Evolutionary conservation across 2,113 vertebrate genomes (phyloP), one percentile per base, ranked within the genome.

Genomic region (Thryonomys swinderianus): DNA sequence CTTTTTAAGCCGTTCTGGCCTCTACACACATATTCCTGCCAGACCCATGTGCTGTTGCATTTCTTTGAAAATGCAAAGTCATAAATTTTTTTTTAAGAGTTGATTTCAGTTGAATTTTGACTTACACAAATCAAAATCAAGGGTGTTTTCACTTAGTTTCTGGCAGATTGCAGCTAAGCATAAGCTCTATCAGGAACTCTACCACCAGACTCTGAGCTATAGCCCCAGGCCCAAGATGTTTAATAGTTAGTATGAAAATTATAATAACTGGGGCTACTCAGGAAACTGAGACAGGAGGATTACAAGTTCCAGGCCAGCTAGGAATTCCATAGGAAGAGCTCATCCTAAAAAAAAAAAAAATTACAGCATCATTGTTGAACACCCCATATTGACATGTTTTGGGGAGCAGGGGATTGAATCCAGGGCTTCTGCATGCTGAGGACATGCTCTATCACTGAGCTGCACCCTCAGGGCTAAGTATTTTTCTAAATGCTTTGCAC

Each of bases 31-130:
- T 55, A 55, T 42, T 91, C 61, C 13, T 79, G 7, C 27, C 17
- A 82, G 67, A 85, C 59, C 27, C 74, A 74, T 85, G 55, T 3
- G 40, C 69, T 90, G 53, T 90, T 40, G 42, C 73, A 76, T 45
- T 48, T 48, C 73, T 40, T 21, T 71, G 14, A 40, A 71, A 71
- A n/a, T 71, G 3, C n/a, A 71, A 92, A 76, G 78, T 76, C 34
- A 34, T 53, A 73, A 5, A 25, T 62, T 92, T 37, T 84, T 88
- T 83, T 80, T 51, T 51, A 51, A n/a, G 55, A 73, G 45, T 93
- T 85, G 48, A 18, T 95, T 48, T 53, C 79, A 32, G 23, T 90
- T 93, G 32, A 45, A 64, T 71, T 96, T 96, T 80, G 16, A 90
- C 61, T 61, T 17, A 45, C 27, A 92, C 59, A 85, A 67, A 32